A percentile compares a stretch with the other conserved stretches of the same genome.
Conservation (phyloP, 2,888 invertebrate species). For the Glyphotaelius pellucidus region DNA sequence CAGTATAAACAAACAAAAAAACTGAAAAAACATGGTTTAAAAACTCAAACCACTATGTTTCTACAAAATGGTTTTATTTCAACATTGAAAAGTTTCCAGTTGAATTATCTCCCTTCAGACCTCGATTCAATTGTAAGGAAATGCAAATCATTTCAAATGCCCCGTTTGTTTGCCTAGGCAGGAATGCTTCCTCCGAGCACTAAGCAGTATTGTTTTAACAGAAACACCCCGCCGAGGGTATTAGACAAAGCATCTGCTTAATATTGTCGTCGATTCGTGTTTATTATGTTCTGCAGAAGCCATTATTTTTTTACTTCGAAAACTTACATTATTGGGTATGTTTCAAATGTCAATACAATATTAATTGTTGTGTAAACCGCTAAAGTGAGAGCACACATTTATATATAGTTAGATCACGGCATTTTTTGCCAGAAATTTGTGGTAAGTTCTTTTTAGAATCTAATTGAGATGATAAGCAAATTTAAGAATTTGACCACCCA, state of each 20-base stretch:
- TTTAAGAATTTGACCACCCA: too few species aligned
- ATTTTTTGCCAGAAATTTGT: not conserved
- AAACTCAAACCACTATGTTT: too few species aligned
- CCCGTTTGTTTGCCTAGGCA: slow-evolving; percentile 31
- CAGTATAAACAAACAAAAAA: too few species aligned
- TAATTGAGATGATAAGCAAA: too few species aligned
- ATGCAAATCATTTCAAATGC: slow-evolving; percentile 33
- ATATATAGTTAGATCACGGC: not conserved
- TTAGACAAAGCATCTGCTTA: slow-evolving; percentile 50
- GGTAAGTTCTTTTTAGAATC: too few species aligned
- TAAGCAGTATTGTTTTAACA: slow-evolving; percentile 39
- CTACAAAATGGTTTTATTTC: not conserved
- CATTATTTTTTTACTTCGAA: not conserved
- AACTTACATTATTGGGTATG: not conserved
- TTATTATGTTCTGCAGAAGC: slow-evolving; percentile 11
- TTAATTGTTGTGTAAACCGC: not conserved
- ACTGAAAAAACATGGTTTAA: too few species aligned
- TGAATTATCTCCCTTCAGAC: not conserved
- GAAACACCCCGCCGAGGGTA: slow-evolving; percentile 19
- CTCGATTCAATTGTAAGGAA: not conserved
- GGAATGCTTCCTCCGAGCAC: slow-evolving; percentile 20
- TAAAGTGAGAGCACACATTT: not conserved
- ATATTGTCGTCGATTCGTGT: slow-evolving; percentile 49
- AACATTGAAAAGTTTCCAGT: not conserved
- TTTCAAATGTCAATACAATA: not conserved